Conservation (phyloP, 1,140 invertebrate genomes). For the Apis florea region DNA sequence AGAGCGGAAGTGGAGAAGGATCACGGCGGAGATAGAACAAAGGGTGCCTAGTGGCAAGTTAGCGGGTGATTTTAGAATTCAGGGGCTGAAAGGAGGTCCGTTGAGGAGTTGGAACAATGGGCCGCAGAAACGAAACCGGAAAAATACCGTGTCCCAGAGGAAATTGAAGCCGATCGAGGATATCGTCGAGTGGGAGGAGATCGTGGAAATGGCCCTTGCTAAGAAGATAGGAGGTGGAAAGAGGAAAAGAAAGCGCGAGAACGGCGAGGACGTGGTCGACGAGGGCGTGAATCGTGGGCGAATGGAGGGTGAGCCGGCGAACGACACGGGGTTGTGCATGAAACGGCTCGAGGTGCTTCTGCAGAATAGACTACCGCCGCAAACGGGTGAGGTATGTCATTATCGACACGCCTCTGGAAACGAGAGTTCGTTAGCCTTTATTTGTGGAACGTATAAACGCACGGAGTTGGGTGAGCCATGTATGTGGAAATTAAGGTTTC, state of each 20-base stretch:
- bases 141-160: conserved; percentile 43
- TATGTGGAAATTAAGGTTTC: not conserved
- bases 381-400: conserved; percentile 61
- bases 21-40: conserved; percentile 71
- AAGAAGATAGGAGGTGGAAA: conserved; percentile 71
- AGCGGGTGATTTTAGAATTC: not conserved
- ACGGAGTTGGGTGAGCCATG: not conserved
- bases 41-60: conserved; percentile 35
- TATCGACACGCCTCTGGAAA: conserved; percentile 4
- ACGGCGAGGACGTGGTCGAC: not conserved
- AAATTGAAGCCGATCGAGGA: conserved; percentile 66
- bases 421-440: not conserved
- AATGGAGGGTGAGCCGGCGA: conserved; percentile 19
- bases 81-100: not conserved
- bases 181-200: conserved; percentile 79
- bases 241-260: conserved; percentile 1
- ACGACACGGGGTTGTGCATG: conserved; percentile 58
- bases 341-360: conserved; percentile 74
- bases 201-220: conserved; percentile 81
- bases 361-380: conserved; percentile 66
- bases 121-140: conserved; percentile 42
- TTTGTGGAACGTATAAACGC: not conserved
- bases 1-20: conserved; percentile 74
- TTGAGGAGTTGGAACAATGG: conserved; percentile 13
- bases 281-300: not conserved